Evolutionary conservation across 2,888 invertebrate genomes (phyloP).

Genomic region (Drosophila sordidula): DNA sequence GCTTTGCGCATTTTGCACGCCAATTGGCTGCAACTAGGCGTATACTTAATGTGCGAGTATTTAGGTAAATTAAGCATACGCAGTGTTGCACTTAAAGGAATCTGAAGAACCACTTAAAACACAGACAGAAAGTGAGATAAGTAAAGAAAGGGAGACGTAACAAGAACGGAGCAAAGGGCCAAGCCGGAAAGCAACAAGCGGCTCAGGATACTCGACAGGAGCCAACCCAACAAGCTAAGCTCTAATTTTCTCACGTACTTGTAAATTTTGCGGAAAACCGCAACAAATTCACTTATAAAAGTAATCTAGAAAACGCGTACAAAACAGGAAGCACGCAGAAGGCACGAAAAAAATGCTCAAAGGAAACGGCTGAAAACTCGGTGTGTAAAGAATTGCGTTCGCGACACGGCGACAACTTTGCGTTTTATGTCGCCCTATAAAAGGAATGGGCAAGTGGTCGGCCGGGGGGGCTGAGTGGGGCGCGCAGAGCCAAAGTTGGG

Average conservation of each 20-base stretch:
- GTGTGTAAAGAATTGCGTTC: conserved; percentile 71
- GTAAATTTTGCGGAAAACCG: conserved; percentile 80
- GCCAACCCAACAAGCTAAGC: conserved; percentile 63
- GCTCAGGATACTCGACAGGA: conserved; percentile 39
- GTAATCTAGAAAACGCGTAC: conserved; percentile 79
- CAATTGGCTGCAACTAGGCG: conserved; percentile 45
- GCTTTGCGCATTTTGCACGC: conserved; percentile 25
- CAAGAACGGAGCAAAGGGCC: conserved; percentile 1
- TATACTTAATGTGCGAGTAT: conserved; percentile 48
- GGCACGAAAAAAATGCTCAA: conserved; percentile 36
- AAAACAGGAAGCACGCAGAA: conserved; percentile 71
- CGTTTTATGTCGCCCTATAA: conserved; percentile 53
- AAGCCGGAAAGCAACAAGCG: conserved; percentile 64
- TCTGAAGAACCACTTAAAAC: conserved; percentile 31
- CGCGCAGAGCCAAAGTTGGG: neutral
- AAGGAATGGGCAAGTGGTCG: conserved; percentile 25
- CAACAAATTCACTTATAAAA: conserved; percentile 80
- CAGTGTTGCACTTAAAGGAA: conserved; percentile 36
- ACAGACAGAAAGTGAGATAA: conserved; percentile 5
- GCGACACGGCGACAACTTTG: conserved; percentile 77
- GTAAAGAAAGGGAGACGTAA: neutral
- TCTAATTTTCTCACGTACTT: conserved; percentile 80
- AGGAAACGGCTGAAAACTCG: conserved; percentile 41
- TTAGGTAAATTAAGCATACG: conserved; percentile 59
- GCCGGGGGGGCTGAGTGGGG: neutral